Percentiles rank a stretch among this genome's conserved stretches.
Conservation (phyloP, 2,113 vertebrate species). For the Hemibagrus wyckioides region DNA sequence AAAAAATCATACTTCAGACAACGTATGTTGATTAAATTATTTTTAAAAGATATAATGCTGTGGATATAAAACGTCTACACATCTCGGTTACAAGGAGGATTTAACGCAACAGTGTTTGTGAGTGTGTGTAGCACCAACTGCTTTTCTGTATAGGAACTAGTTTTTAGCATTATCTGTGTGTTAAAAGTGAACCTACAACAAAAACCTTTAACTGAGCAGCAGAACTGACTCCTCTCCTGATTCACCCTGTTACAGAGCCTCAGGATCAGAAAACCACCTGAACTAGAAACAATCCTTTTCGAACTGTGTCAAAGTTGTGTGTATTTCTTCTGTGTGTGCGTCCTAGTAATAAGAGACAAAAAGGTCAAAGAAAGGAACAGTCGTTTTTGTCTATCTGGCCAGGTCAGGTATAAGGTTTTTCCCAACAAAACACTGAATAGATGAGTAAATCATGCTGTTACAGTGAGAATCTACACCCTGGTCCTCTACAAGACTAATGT, state of each 20-base stretch:
- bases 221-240: background rate
- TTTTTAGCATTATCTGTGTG: background rate
- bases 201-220: background rate
- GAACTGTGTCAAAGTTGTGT: background rate
- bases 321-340: background rate
- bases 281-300: background rate
- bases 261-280: background rate
- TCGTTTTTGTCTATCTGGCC: background rate
- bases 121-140: background rate
- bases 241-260: background rate
- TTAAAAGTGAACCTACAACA: background rate
- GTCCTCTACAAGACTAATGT: background rate
- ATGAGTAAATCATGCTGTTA: background rate
- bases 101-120: background rate
- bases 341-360: background rate
- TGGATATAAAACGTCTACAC: background rate
- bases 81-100: background rate
- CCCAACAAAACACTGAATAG: background rate
- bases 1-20: background rate
- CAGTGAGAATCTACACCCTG: background rate
- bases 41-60: background rate
- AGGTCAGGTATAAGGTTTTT: background rate
- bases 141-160: background rate
- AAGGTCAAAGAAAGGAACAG: background rate
- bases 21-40: background rate